phyloP scores from a whole-genome alignment of 2,113 vertebrate species.

The Triplophysa rosa region DNA sequence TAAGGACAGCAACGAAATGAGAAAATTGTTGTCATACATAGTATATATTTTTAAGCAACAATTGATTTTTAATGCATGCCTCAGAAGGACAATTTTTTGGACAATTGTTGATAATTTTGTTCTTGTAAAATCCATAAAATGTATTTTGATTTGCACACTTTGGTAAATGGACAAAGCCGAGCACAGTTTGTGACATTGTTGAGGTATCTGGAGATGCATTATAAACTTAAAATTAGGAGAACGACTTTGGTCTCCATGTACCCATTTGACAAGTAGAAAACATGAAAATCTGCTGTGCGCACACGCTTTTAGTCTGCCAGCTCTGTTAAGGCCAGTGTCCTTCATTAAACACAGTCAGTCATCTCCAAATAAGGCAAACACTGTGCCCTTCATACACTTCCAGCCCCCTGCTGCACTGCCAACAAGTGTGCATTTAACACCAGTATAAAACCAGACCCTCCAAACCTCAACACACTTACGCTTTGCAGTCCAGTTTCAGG shows the following conservation, averaged over 20 bases:
- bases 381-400: constrained; percentile 47
- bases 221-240: no score
- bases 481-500: constrained; percentile 16
- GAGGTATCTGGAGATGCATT: no score
- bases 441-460: constrained; percentile 43
- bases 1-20: not conserved
- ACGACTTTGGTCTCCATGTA: not conserved
- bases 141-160: no score
- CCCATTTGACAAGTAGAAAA: constrained; percentile 12
- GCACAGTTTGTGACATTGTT: no score
- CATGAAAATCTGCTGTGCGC: not conserved
- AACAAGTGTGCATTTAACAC: constrained; percentile 41
- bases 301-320: constrained; percentile 37
- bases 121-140: no score
- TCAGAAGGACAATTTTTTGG: no score
- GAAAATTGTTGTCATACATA: not conserved
- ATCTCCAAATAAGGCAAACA: constrained; percentile 72
- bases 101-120: no score
- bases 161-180: no score
- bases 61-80: no score
- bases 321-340: constrained; percentile 59
- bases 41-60: no score
- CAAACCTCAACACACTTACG: not conserved
- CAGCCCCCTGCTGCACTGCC: constrained; percentile 29
- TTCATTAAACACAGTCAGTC: constrained; percentile 65